Percentiles rank a stretch among this genome's conserved stretches.
These are phyloP conservation scores for Phortica okadai DNA, from an alignment of 2,888 invertebrate species.

Conservation along the genomic window DNA sequence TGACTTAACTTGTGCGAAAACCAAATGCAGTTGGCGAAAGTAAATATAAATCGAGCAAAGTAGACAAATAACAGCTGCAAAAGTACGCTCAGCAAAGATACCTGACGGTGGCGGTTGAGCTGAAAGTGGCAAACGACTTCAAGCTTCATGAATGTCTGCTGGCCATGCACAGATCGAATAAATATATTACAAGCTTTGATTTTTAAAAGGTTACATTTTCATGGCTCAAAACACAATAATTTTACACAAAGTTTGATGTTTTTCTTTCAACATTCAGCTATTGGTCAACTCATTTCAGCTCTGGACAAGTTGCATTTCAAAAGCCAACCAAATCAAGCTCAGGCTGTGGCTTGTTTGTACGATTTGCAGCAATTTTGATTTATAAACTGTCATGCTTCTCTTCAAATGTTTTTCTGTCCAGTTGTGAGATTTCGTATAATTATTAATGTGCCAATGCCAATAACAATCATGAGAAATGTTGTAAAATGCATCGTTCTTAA, in stretches of 20 bases:
- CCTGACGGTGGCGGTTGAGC: too few relatives aligned
- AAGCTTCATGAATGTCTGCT: too few relatives aligned
- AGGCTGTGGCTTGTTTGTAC: too few relatives aligned
- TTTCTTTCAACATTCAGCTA: too few relatives aligned
- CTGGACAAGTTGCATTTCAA: too few relatives aligned
- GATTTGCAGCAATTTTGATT: too few relatives aligned
- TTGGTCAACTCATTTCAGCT: too few relatives aligned
- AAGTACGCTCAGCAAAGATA: background rate
- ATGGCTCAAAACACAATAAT: conserved; percentile 28
- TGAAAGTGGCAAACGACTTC: too few relatives aligned
- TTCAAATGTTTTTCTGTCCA: background rate
- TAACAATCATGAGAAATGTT: background rate
- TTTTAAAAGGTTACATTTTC: conserved; percentile 29
- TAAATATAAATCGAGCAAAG: background rate
- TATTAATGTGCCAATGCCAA: conserved; percentile 8
- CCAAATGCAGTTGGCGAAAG: background rate
- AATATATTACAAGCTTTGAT: conserved; percentile 10
- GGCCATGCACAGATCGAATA: background rate
- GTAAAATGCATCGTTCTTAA: too few relatives aligned
- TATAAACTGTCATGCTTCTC: too few relatives aligned
- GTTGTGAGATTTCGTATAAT: conserved; percentile 22
- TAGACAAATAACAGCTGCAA: background rate
- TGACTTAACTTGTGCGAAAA: background rate
- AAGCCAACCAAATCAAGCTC: too few relatives aligned
- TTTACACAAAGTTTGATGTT: conserved; percentile 4